Evolutionary conservation across 64 coral and sea anemone genomes (phyloP), one percentile per base, ranked within the genome.

Genomic region (Hydrozoanthus tunicans): DNA sequence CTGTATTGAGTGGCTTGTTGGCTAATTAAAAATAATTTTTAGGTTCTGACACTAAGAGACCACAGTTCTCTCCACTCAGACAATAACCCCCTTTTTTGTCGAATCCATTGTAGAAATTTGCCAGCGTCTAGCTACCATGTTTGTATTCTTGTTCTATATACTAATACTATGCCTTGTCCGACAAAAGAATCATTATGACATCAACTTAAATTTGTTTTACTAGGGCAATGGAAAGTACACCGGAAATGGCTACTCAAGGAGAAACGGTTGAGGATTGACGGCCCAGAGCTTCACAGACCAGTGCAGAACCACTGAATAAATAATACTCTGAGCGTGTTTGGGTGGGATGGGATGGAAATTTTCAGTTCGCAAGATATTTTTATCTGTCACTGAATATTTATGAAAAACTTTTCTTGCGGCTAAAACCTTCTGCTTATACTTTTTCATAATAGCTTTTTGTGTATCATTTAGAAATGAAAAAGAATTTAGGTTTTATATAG

Each of bases 351-450:
- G 32, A 43, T 43, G 61, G 15, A 5, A 70, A 70, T 70, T 20
- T 70, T 70, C 67, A 70, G 14, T 70, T 70, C 14, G 67, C 67
- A 70, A 70, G 67, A 70, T n/a, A 70, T 70, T 70, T 70, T 70
- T n/a, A 70, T 70, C 67, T 70, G 67, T 70, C 67, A 70, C 67
- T 70, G 67, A 70, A 70, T 2, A 2, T 70, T 70, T 70, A 70
- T 70, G 67, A 70, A 70, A 70, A n/a, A 17, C 0, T 70, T 70
- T n/a, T 70, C 67, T 70, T 70, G 67, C 32, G 2, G 32, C 32
- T 43, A 43, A 43, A 43, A 43, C 32, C 32, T 2, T 43, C 32
- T 43, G 32, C 32, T 43, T 1, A 43, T 43, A 43, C 32, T 43
- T 43, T 43, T 0, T 2, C 32, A 43, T n/a, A 70, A 70, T 20